Evolutionary conservation across 2,113 vertebrate species (phyloP).

Genomic region (Xerus inauris): DNA sequence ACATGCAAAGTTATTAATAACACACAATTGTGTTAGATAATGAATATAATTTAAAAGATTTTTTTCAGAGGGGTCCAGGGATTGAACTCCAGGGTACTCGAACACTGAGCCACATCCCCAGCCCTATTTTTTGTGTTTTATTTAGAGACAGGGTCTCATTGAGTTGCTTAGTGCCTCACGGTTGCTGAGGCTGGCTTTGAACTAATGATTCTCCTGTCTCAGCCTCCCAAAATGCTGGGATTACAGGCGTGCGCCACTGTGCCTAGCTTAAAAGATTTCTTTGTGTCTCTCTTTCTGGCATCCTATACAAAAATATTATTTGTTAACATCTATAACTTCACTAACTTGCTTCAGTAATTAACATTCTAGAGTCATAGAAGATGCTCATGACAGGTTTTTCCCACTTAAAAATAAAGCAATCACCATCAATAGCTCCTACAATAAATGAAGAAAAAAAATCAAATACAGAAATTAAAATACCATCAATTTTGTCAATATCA

Average conservation of each 20-base stretch:
- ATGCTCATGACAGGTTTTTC: not conserved
- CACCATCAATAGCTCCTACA: constrained; percentile 25
- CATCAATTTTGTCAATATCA: not conserved
- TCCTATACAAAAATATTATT: constrained; percentile 18
- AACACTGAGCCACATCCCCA: too few species aligned
- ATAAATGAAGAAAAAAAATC: constrained; percentile 3
- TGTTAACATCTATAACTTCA: constrained; percentile 20
- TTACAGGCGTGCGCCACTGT: too few species aligned
- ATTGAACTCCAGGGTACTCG: too few species aligned
- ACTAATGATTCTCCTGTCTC: too few species aligned
- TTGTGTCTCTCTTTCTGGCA: not conserved
- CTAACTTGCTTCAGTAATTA: constrained; percentile 57
- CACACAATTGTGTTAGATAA: not conserved
- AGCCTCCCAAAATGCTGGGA: too few species aligned
- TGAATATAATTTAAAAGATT: constrained; percentile 4
- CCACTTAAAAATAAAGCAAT: constrained; percentile 8
- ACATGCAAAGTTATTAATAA: constrained; percentile 52
- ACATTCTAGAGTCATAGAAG: not conserved
- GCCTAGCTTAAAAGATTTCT: constrained; percentile 1
- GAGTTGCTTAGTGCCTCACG: too few species aligned
- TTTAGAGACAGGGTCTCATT: too few species aligned
- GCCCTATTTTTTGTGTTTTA: too few species aligned
- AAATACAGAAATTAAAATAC: constrained; percentile 49
- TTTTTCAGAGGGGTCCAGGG: too few species aligned
- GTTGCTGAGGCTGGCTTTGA: too few species aligned